A percentile compares a stretch with the other conserved stretches of the same genome.
Conservation (phyloP, 2,797 vertebrate genomes). For the Syndactyla subalaris region DNA sequence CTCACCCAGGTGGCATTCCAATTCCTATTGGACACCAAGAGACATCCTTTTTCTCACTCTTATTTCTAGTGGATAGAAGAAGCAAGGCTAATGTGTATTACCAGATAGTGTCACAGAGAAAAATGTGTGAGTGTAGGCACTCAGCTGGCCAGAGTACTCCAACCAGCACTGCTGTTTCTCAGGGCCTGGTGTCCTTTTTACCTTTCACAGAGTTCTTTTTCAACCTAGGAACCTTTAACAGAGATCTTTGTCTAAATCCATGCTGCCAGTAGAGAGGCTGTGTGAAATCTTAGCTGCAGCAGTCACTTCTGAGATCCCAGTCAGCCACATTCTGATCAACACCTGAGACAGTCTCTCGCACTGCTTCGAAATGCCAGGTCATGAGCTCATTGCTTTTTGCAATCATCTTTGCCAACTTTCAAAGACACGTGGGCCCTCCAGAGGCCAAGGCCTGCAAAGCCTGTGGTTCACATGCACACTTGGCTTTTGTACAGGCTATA, state of each 20-base stretch:
- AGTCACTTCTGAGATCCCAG: background rate
- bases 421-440: background rate
- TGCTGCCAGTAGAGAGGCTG: background rate
- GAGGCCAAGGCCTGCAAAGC: background rate
- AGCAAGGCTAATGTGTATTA: background rate
- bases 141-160: background rate
- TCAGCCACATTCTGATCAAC: background rate
- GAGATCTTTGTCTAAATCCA: background rate
- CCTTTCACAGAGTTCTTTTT: background rate
- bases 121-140: background rate
- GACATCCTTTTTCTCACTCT: background rate
- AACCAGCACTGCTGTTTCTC: background rate
- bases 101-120: background rate
- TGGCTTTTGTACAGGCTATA: background rate
- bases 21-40: background rate
- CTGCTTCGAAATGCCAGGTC: background rate
- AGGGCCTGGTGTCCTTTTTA: background rate
- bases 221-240: background rate
- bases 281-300: background rate
- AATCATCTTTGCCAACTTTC: background rate
- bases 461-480: background rate
- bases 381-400: background rate
- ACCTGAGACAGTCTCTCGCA: background rate
- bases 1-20: conserved; percentile 42
- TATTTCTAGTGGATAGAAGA: background rate